Base-by-base conservation (phyloP, 2,888 invertebrate species). In the Macrosiphum euphorbiae region DNA sequence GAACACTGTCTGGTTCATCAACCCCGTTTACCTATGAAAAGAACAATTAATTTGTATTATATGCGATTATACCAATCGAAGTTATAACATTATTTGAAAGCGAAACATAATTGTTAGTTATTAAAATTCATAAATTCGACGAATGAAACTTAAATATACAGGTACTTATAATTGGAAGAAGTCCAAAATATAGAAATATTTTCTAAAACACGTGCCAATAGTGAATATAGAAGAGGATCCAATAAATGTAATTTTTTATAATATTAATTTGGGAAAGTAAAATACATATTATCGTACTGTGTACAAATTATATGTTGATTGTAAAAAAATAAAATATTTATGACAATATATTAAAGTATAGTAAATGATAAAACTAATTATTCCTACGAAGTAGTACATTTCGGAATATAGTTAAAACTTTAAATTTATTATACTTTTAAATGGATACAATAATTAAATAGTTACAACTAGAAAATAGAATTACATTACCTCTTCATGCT, bases 401-500 rank as follows among this genome's bases (percentile, higher is more conserved):
- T 47, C 35, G 10, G 1, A 41, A 55, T 87, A 24, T 16, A 58
- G 13, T 55, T 20, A 4, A 55, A 55, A 55, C 10, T 50, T 47
- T 89, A n/a, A 28, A 16, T n/a, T 67, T 20, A 89, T 10, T 88
- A 55, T 35, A 24, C 10, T 47, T 47, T 52, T 3, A 28, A 86
- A 86, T 78, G 35, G 1, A 16, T 86, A 47, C 1, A 47, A 26
- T 47, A 4, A 28, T 86, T 86, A 28, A 28, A n/a, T 44, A 1
- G 10, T 86, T 47, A 11, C 11, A 28, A 47, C 13, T 52, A 47
- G n/a, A 35, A 47, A 47, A 47, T 47, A 11, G 47, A 47, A 41
- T n/a, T 50, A 35, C 11, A 94, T 95, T 94, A 96, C 96, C 95
- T 97, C 97, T 96, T 98, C 98, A 96, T 98, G 98, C 95, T 98